Evolutionary conservation across 2,888 invertebrate genomes (phyloP).

Genomic region (Eurytoma adleriae): DNA sequence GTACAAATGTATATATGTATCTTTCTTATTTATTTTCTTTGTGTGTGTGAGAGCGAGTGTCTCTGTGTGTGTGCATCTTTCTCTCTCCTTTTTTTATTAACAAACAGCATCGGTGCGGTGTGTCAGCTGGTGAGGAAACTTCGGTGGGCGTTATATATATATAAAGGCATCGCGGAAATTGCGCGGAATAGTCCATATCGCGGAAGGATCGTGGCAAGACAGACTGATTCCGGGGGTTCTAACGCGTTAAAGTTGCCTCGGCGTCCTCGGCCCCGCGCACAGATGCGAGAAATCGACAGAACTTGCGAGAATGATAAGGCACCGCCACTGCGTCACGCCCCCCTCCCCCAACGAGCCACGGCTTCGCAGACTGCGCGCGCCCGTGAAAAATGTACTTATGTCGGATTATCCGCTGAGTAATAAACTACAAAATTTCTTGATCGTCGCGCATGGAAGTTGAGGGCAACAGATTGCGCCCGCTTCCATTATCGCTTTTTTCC

Average conservation of each 20-base stretch:
- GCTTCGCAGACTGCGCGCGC: neutral
- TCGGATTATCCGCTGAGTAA: too few species aligned
- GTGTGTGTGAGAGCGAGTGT: too few species aligned
- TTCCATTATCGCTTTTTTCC: too few species aligned
- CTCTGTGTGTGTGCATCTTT: too few species aligned
- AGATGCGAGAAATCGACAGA: slow-evolving; percentile 76
- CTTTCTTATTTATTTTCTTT: too few species aligned
- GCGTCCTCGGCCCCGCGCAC: slow-evolving; percentile 62
- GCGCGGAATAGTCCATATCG: slow-evolving; percentile 56
- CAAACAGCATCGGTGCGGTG: too few species aligned
- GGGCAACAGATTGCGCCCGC: too few species aligned
- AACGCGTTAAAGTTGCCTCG: slow-evolving; percentile 50
- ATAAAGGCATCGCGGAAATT: slow-evolving; percentile 50
- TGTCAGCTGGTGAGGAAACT: neutral
- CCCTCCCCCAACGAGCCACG: neutral
- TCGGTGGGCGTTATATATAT: neutral
- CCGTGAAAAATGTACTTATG: too few species aligned
- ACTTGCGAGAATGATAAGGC: slow-evolving; percentile 69
- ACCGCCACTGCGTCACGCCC: slow-evolving; percentile 9
- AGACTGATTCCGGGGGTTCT: slow-evolving; percentile 32
- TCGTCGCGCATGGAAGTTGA: too few species aligned
- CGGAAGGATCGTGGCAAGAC: slow-evolving; percentile 1
- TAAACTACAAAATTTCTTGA: too few species aligned
- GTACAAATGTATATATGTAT: too few species aligned
- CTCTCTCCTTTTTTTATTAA: too few species aligned